These are phyloP conservation scores for Pristis pectinata DNA, from an alignment of 2,797 vertebrate genomes.

Conservation along the genomic window DNA sequence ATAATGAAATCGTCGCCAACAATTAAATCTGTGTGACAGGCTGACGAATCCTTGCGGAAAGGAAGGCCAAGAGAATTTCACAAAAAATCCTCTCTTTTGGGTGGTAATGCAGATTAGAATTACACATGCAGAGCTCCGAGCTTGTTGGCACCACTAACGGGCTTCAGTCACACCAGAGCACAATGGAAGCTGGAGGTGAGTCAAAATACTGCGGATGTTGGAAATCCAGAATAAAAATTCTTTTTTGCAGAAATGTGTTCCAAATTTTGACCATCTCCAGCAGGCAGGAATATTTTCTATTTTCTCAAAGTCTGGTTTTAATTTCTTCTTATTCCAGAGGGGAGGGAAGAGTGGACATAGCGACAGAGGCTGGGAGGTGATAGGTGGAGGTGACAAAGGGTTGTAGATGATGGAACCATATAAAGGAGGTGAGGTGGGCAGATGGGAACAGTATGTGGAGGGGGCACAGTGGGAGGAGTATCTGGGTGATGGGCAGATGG, in stretches of 20 bases:
- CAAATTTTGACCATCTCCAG: background rate
- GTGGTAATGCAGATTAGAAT: background rate
- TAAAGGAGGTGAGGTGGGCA: too few species aligned
- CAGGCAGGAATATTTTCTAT: background rate
- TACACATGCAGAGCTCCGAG: background rate
- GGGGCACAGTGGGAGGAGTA: too few species aligned
- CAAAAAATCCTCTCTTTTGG: background rate
- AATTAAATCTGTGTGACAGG: slow-evolving; percentile 16
- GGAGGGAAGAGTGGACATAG: too few species aligned
- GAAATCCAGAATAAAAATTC: background rate
- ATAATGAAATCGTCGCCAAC: background rate
- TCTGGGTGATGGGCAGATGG: too few species aligned
- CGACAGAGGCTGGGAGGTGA: too few species aligned
- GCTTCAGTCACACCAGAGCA: background rate
- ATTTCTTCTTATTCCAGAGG: too few species aligned
- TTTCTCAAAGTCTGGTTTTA: too few species aligned
- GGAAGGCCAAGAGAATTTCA: background rate
- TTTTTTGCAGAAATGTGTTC: too few species aligned
- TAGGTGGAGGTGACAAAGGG: too few species aligned
- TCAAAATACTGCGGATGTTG: background rate
- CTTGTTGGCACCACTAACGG: background rate
- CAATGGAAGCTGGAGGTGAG: too few species aligned
- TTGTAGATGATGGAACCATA: too few species aligned
- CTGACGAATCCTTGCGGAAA: background rate
- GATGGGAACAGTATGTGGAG: too few species aligned